Evolutionary conservation across 1,140 invertebrate species (phyloP), one percentile per base, ranked within the genome.

Genomic region (Zaprionus tsacasi): DNA sequence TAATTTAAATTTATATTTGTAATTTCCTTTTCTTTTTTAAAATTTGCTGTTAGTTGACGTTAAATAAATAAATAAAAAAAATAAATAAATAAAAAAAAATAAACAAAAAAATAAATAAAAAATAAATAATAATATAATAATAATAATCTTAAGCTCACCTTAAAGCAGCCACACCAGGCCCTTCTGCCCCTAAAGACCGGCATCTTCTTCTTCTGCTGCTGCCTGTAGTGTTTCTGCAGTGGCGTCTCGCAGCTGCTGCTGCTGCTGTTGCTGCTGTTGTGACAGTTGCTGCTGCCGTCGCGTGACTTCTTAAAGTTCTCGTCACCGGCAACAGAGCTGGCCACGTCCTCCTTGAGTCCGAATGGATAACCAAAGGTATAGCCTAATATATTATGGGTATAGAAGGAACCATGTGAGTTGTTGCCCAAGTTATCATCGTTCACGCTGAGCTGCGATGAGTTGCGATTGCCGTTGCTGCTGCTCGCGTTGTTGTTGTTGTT

Each of bases 121-220:
- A n/a, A n/a, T n/a, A n/a, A n/a, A n/a, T n/a, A n/a, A n/a, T n/a
- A n/a, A n/a, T n/a, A n/a, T n/a, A n/a, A n/a, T n/a, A n/a, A n/a
- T n/a, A n/a, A n/a, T n/a, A n/a, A 30, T 30, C 27, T 30, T 5
- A 1, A 30, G 3, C 33, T 93, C 90, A 95, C 94, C 93, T 95
- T 94, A 61, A 95, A 92, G 72, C 94, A 95, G 71, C 94, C 94
- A 87, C 94, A 95, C 94, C 94, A 95, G 89, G 94, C 94, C 81
- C 94, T 93, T 78, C 93, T 92, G 55, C 94, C 93, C 27, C 94
- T 91, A 78, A 94, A 93, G 81, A 94, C 94, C 57, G 94, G 94
- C 94, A 94, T 94, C 79, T 92, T 92, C 66, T 91, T 92, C 63
- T 92, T 86, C 56, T 92, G 91, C 65, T 92, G 92, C 50, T 92